Evolutionary conservation across 2,888 invertebrate genomes (phyloP), one percentile per base, ranked within the genome.

Genomic region (Phaedon cochleariae): DNA sequence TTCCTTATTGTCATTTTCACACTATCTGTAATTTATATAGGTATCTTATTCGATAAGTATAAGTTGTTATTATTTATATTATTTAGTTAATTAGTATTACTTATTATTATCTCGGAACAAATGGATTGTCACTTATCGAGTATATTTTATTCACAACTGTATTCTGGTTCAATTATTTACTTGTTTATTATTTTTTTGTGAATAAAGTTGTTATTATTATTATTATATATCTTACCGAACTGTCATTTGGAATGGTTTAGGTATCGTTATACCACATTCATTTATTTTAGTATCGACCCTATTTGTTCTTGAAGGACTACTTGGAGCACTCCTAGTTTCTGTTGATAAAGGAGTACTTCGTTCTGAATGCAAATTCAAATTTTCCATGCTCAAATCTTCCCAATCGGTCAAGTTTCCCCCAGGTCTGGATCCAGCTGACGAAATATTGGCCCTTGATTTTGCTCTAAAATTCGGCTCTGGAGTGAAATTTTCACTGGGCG

Each of bases 241-340:
- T 1, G 90, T 90, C 87, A 91, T 90, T 81, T 88, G 87, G 78
- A 91, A 91, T 1, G 91, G 90, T 78, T 89, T 89, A 0, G 90
- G 89, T 62, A 90, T 84, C 0, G 90, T 90, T 18, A 88, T 83
- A 4, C 79, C 80, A 69, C 78, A 72, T 67, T 79, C 77, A 67
- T 79, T 79, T 73, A 78, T 76, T 17, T 72, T 77, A 10, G 76
- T 74, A 4, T 77, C n/a, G n/a, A n/a, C n/a, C n/a, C n/a, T 74
- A 22, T 81, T 79, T 45, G 79, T 78, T 72, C 86, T 83, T 31
- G 84, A 67, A 29, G 89, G 89, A 78, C 88, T 89, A 48, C 85
- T 85, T 0, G 89, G 89, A 80, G 87, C 87, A 77, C 89, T 89
- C 73, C 84, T 85, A 0, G 86, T 77, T 64, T 75, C 76, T 34